Base-by-base conservation (phyloP, 1,140 invertebrate genomes). In the Drosophila rufa region DNA sequence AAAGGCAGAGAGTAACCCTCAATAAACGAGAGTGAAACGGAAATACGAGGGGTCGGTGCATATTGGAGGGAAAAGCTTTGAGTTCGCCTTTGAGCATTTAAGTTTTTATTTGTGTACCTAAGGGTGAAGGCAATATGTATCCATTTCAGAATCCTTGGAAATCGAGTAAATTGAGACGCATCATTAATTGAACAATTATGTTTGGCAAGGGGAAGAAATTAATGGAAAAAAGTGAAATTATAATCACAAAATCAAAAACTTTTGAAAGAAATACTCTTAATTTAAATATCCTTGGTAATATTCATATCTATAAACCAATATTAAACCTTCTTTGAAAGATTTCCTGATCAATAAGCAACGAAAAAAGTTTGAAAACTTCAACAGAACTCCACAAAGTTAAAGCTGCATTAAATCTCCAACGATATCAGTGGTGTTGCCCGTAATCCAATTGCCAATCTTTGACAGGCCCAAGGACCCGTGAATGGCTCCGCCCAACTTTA, bases 41-140 rank as follows among this genome's bases (percentile, higher is more conserved):
- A 15, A 55, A 15, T 15, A 8, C 22, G 14, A n/a, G 36, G 11
- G 3, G 2, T 14, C 6, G 11, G 30, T 53, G 12, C 27, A 33
- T 33, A 33, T 12, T 51, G 6, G n/a, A 17, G n/a, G 15, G 36
- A 27, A 22, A 43, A 36, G 40, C 40, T 61, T 45, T 36, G 11
- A 33, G 40, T 14, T 66, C 15, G 15, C 62, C 42, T 25, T 30
- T 82, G 75, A 75, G 80, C 75, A 58, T 59, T 82, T 70, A 66
- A 45, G 46, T 17, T 73, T 55, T 48, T 43, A 46, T 51, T 69
- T 27, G 51, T 45, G 47, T 66, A 14, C 38, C 8, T 25, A 19
- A 22, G n/a, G 5, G 4, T 22, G n/a, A 30, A 51, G 45, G 61
- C 27, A 30, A 45, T 38, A 22, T 36, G 19, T 30, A 67, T 67